A percentile compares a stretch with the other conserved stretches of the same genome.
Evolutionary conservation across 2,113 vertebrate species (phyloP).

Genomic region (Paramormyrops kingsleyae): DNA sequence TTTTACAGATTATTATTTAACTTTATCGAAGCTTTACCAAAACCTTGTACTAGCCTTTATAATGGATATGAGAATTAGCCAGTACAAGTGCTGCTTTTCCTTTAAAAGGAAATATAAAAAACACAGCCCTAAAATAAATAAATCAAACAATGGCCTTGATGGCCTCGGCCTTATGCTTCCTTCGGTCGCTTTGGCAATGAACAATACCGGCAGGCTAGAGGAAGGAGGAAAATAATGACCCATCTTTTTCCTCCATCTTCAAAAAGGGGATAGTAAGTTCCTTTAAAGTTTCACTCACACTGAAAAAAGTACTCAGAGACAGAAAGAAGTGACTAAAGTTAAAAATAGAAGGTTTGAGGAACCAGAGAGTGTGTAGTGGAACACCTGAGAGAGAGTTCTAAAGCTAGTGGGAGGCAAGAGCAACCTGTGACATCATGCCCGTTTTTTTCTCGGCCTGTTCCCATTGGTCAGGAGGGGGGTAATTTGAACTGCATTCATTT

Average conservation of each 20-base stretch:
- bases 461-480: conserved; percentile 64
- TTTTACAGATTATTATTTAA: background rate
- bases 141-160: background rate
- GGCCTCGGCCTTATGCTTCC: background rate
- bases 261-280: background rate
- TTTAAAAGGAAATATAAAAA: background rate
- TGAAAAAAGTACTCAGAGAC: background rate
- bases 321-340: background rate
- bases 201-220: background rate
- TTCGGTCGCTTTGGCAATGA: conserved; percentile 11
- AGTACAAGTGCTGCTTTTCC: background rate
- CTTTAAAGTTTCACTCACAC: background rate
- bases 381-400: background rate
- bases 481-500: conserved; percentile 55
- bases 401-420: conserved; percentile 11
- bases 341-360: background rate
- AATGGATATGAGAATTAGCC: background rate
- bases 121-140: background rate
- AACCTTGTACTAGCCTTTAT: background rate
- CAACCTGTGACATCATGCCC: conserved; percentile 47
- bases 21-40: background rate
- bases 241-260: background rate
- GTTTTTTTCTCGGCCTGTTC: conserved; percentile 2
- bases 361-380: background rate
- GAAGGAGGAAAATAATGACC: background rate